Evolutionary conservation across 1,140 invertebrate genomes (phyloP), one percentile per base, ranked within the genome.

Genomic region (Drosophila kanapiae): DNA sequence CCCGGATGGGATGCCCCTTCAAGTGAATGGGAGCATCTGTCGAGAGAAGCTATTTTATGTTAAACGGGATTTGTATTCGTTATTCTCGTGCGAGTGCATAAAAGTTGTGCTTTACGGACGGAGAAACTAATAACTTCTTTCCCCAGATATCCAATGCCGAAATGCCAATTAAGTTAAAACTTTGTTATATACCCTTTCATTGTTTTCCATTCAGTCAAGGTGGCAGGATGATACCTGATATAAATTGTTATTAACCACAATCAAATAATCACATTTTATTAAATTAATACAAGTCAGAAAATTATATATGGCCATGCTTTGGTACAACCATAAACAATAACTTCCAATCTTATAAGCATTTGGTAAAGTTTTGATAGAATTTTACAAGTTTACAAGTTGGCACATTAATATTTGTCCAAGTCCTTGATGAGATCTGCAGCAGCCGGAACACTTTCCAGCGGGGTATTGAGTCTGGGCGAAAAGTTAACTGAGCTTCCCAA

Each of bases 401-500:
- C 35, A 16, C 6, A 14, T 35, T 4, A 18, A 18, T 27, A 33
- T 2, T 18, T 4, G 16, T 38, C 27, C 6, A 67, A 48, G 6
- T 42, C 23, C 9, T 48, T 42, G 6, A 74, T 2, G 5, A 77
- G 0, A 27, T 54, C 61, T 5, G 40, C 53, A 27, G 53, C 47
- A 6, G 4, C 14, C 0, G 48, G 62, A 10, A 43, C 23, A 37
- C 16, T 37, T 9, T 38, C 40, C 4, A 23, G 6, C 9, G 59
- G n/a, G 1, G 11, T 3, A 5, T 18, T 4, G 4, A 70, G 5
- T 9, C 57, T n/a, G 11, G 82, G 78, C 10, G 29, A 3, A 29
- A 29, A 38, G 16, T 60, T 61, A 31, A 87, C 14, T 1, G 75
- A 16, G 0, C 8, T 14, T 6, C 70, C 70, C 16, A 86, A 86